Evolutionary conservation across 2,888 invertebrate species (phyloP).

Genomic region (Parapristionchus giblindavisi): DNA sequence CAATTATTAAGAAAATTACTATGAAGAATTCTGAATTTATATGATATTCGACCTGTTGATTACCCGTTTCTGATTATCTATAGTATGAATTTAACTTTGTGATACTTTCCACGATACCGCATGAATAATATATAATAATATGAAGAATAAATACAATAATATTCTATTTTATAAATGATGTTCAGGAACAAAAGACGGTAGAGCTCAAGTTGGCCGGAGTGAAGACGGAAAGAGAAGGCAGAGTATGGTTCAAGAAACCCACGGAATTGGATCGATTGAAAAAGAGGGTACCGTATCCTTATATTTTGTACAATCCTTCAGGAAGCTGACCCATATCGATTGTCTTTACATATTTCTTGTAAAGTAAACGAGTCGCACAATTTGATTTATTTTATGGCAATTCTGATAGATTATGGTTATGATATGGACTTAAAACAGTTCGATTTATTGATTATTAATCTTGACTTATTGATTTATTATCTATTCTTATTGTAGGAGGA

Average conservation of each 20-base stretch:
- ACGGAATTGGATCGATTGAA: constrained; percentile 48
- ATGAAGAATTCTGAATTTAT: too few species aligned
- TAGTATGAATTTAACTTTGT: too few species aligned
- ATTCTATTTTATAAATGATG: background rate
- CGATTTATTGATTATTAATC: too few species aligned
- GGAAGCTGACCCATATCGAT: too few species aligned
- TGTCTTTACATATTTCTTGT: background rate
- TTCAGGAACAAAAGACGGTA: constrained; percentile 39
- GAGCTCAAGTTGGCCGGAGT: constrained; percentile 47
- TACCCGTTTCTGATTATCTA: too few species aligned
- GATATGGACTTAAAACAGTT: constrained; percentile 11
- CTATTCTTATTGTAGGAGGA: background rate
- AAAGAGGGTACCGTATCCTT: constrained; percentile 45
- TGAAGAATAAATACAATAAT: background rate
- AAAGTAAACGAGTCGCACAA: background rate
- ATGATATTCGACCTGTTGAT: too few species aligned
- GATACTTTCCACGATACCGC: too few species aligned
- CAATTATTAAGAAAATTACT: too few species aligned
- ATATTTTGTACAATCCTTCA: too few species aligned
- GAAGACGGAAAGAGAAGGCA: constrained; percentile 45
- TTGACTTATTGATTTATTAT: too few species aligned
- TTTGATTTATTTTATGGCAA: background rate
- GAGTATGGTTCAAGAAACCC: constrained; percentile 57
- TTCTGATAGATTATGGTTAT: background rate
- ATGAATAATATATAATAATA: too few species aligned